Percentiles rank a stretch among this genome's conserved stretches.
These are phyloP conservation scores for Crotophaga sulcirostris DNA, from an alignment of 2,113 vertebrate genomes.

Conservation along the genomic window DNA sequence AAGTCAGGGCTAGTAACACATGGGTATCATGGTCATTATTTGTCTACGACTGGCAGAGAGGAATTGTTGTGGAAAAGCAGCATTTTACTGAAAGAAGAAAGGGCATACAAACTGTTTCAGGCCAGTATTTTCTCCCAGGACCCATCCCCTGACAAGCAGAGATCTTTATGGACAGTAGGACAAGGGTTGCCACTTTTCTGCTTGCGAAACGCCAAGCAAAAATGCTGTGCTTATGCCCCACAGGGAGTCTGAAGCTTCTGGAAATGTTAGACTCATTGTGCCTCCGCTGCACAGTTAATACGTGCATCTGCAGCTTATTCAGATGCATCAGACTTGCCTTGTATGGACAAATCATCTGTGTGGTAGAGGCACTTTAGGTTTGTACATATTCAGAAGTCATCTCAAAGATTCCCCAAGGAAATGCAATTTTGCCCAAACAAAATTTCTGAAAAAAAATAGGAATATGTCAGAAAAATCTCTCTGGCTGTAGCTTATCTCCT, in stretches of 20 bases:
- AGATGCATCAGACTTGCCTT: not conserved
- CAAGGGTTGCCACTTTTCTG: not conserved
- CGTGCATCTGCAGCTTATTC: not conserved
- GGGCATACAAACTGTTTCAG: not conserved
- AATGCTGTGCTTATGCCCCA: not conserved
- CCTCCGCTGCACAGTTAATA: too few relatives aligned
- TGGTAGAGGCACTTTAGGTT: fast-evolving
- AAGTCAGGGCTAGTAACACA: not conserved
- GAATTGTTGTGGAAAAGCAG: not conserved
- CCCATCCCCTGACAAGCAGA: not conserved
- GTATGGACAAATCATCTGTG: not conserved
- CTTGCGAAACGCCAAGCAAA: not conserved
- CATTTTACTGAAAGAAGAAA: not conserved
- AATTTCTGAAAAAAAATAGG: not conserved
- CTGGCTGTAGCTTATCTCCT: not conserved
- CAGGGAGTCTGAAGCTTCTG: not conserved
- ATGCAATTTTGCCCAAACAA: not conserved
- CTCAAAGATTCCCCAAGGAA: not conserved
- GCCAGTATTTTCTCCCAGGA: not conserved
- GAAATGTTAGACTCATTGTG: not conserved
- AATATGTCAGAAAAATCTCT: not conserved
- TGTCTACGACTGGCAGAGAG: not conserved
- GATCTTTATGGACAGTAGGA: not conserved
- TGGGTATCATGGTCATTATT: not conserved
- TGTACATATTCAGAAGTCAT: not conserved